These are phyloP conservation scores for Meandrusa payeni DNA, from an alignment of 2,888 invertebrate genomes.

Conservation along the genomic window DNA sequence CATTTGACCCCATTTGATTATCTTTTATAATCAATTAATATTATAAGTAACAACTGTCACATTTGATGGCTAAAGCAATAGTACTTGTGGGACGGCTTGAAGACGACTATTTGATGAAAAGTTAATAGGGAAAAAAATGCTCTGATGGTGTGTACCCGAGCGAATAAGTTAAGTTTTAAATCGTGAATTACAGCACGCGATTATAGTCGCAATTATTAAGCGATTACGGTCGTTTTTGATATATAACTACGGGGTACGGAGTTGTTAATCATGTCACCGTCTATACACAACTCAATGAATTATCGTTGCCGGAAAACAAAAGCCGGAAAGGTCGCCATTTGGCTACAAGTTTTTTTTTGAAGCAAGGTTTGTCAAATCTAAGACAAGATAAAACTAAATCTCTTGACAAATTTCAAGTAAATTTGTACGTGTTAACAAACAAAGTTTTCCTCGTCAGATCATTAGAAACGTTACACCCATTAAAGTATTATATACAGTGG, in stretches of 20 bases:
- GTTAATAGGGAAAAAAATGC: constrained; percentile 52
- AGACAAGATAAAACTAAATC: constrained; percentile 5
- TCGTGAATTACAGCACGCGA: constrained; percentile 9
- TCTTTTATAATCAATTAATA: neutral
- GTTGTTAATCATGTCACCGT: constrained; percentile 19
- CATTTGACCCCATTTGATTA: constrained; percentile 3
- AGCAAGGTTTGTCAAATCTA: constrained; percentile 18
- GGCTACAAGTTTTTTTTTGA: constrained; percentile 11
- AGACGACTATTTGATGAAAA: constrained; percentile 45
- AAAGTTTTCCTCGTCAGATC: too few relatives aligned
- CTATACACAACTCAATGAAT: constrained; percentile 41
- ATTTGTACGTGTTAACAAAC: too few relatives aligned
- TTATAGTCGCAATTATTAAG: constrained; percentile 22
- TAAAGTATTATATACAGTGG: too few relatives aligned
- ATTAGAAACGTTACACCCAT: too few relatives aligned
- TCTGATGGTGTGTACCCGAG: constrained; percentile 26
- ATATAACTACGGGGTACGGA: neutral
- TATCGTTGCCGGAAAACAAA: constrained; percentile 40
- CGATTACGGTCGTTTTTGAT: neutral
- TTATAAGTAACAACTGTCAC: constrained; percentile 2
- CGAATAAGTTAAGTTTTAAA: constrained; percentile 16
- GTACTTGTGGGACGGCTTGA: constrained; percentile 25
- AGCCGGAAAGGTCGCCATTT: constrained; percentile 33
- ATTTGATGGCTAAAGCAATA: constrained; percentile 20
- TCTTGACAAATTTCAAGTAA: too few relatives aligned